phyloP scores from a whole-genome alignment of 2,888 invertebrate species.

The Camponotus fellah region DNA sequence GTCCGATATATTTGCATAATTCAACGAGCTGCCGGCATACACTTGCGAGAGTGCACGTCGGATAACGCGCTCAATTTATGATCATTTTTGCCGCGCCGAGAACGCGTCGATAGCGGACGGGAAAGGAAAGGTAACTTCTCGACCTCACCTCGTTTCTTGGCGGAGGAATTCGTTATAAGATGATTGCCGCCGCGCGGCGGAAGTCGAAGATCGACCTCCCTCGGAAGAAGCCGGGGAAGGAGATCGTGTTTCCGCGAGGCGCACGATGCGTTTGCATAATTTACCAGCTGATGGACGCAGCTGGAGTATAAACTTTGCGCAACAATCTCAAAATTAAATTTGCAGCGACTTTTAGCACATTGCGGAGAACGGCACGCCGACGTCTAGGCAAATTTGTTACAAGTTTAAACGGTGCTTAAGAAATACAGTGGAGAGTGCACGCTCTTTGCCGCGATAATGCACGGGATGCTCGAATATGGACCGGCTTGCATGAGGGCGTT shows the following conservation, averaged over 20 bases:
- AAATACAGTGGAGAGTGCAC: slow-evolving; percentile 6
- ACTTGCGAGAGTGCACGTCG: slow-evolving; percentile 47
- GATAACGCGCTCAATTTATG: slow-evolving; percentile 49
- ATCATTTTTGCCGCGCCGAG: slow-evolving; percentile 45
- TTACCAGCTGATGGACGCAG: slow-evolving; percentile 54
- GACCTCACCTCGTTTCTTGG: slow-evolving; percentile 3
- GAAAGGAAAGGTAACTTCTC: slow-evolving; percentile 29
- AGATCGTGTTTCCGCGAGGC: slow-evolving; percentile 41
- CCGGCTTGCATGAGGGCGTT: not conserved
- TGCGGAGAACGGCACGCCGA: slow-evolving; percentile 18
- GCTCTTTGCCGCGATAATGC: slow-evolving; percentile 17
- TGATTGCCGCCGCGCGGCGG: slow-evolving; percentile 9
- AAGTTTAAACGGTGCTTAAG: slow-evolving; percentile 46
- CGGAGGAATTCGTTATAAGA: slow-evolving; percentile 42
- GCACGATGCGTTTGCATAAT: slow-evolving; percentile 55
- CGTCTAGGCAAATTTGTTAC: slow-evolving; percentile 34
- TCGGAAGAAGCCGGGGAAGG: not conserved
- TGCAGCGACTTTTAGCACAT: slow-evolving; percentile 53
- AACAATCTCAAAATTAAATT: slow-evolving; percentile 56
- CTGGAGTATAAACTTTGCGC: slow-evolving; percentile 47
- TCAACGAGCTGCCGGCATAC: slow-evolving; percentile 48
- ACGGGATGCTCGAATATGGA: not conserved
- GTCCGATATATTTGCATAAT: slow-evolving; percentile 52
- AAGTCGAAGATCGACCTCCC: slow-evolving; percentile 43
- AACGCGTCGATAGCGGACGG: slow-evolving; percentile 41